Percentiles rank a stretch among this genome's conserved stretches.
Conservation (phyloP, 2,113 vertebrate species). For the pig (Sus scrofa) region T2T-Sscrofa CM000824.6:40922501-40923000, state of each 20-base stretch:
- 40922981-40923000: background rate
- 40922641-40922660: background rate
- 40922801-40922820: background rate
- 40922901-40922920: background rate
- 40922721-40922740: background rate
- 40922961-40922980: background rate
- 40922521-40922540: background rate
- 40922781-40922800: background rate
- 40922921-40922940: conserved; percentile 37
- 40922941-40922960: background rate
- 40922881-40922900: background rate
- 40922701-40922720: background rate
- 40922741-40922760: background rate
- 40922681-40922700: background rate
- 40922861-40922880: background rate
- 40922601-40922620: background rate
- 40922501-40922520: background rate
- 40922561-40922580: background rate
- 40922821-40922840: background rate
- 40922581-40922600: background rate
- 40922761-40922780: background rate
- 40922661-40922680: background rate
- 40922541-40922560: background rate
- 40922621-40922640: background rate
- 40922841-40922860: background rate